A percentile compares a stretch with the other conserved stretches of the same genome.
Conservation (phyloP, 1,140 invertebrate species). For the Oreohelix idahoensis region DNA sequence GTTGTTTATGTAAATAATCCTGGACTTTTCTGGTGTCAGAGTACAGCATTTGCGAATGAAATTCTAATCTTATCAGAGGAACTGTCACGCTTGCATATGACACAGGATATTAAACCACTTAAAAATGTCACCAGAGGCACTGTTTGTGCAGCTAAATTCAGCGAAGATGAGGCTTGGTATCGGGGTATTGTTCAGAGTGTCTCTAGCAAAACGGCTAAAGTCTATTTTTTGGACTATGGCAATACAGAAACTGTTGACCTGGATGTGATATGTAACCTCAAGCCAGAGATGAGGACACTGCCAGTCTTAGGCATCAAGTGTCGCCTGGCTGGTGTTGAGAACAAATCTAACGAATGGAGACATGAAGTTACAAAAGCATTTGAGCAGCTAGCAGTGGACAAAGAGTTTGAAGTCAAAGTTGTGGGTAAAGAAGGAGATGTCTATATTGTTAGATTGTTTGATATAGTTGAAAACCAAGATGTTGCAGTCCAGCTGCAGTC, state of each 20-base stretch:
- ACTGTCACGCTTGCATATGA: conserved; percentile 48
- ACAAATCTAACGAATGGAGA: conserved; percentile 47
- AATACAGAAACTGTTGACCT: conserved; percentile 58
- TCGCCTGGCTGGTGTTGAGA: conserved; percentile 44
- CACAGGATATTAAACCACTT: conserved; percentile 25
- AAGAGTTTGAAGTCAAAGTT: conserved; percentile 42
- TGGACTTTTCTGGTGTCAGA: conserved; percentile 73
- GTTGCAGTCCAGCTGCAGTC: conserved; percentile 5
- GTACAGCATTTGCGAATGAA: conserved; percentile 56
- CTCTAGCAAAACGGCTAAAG: conserved; percentile 76
- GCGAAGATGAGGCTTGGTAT: conserved; percentile 83
- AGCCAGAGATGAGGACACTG: conserved; percentile 72
- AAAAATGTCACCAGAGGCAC: conserved; percentile 52
- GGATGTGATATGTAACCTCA: conserved; percentile 50
- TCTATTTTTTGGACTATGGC: conserved; percentile 84
- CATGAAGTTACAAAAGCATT: conserved; percentile 53
- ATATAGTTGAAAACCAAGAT: conserved; percentile 37
- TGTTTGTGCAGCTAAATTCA: conserved; percentile 82
- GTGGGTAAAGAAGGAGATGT: conserved; percentile 12
- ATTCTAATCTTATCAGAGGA: conserved; percentile 73
- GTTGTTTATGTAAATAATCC: conserved; percentile 56
- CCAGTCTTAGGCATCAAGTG: conserved; percentile 61
- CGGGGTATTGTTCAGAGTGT: conserved; percentile 81
- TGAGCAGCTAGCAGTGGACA: conserved; percentile 56
- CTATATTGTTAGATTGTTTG: conserved; percentile 46